Base-by-base conservation (phyloP, 2,888 invertebrate genomes). In the Perithous albicinctus region DNA sequence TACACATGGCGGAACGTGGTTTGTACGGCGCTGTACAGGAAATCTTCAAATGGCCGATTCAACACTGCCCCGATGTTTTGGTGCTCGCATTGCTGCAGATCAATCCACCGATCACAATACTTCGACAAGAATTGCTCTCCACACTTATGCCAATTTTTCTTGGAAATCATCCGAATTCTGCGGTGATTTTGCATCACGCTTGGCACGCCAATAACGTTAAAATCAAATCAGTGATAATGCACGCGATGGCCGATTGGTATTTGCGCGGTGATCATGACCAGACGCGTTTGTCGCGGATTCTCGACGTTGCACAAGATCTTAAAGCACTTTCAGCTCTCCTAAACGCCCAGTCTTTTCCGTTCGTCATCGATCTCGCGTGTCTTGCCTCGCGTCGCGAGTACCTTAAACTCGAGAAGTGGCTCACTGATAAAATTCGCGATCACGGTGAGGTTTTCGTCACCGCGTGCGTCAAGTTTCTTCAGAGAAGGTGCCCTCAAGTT, bases 191-290 rank as follows among this genome's bases (percentile, higher is more conserved):
- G 74, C 98, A 99, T 93, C 97, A 98, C 91, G 98, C 98, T 2
- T 99, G 99, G 99, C 97, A 98, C 91, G 95, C 96, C 70, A 96
- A 96, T 89, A 95, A 95, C 86, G 93, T 94, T 46, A 94, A 95
- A 72, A 95, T 97, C 70, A 96, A 97, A 85, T 95, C 96, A 1
- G 95, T 97, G 78, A 96, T 99, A 82, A 98, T 99, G 97, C 97
- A 98, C 89, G 96, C 98, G 1, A 99, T 99, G 99, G 98, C 98
- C 0, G 98, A 99, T 85, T 99, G 99, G 98, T 99, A 99, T 93
- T 95, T 97, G 86, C 95, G 96, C 84, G 98, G 96, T 32, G 98
- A 99, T 89, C 96, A 97, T 89, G 99, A 99, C 93, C 99, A 99
- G 93, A 96, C 97, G 1, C 95, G 98, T 89, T 93, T 99, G 41